Evolutionary conservation across 2,888 invertebrate genomes (phyloP), one percentile per base, ranked within the genome.

Genomic region (Empis livida): DNA sequence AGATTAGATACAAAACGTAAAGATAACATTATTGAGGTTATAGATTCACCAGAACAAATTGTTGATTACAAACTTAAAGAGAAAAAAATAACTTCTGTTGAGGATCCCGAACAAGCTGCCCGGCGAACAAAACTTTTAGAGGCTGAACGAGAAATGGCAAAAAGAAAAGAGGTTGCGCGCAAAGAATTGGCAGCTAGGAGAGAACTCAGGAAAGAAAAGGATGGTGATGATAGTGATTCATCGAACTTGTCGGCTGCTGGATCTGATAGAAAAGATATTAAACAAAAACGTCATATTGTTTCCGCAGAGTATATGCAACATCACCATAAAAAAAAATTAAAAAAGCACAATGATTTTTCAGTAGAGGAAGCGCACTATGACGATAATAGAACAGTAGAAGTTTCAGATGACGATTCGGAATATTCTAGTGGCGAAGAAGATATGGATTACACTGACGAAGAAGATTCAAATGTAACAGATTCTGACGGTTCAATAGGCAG

Each of bases 71-170:
- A 27, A 27, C 16, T 10, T 41, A 47, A 14, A 41, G 17, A 23
- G 44, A 45, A 55, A 11, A 59, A 59, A 10, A 56, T 56, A 4
- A 57, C 56, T 30, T 50, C 55, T 13, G 53, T 67, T 61, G 55
- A 70, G 62, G 63, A 67, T 71, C 59, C 74, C 61, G 68, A 77
- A 67, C 59, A 72, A 62, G 55, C 75, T 70, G 67, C 76, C 63
- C 70, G 86, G 56, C 76, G 79, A 57, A 79, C 81, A 53, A 79
- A 79, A 59, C 67, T 85, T 42, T 62, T 85, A 51, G 82, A 80
- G 64, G 84, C 84, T 72, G 84, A 83, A 59, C 71, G 85, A 30
- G 69, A 88, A 70, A 85, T 82, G 77, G 82, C 82, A 3, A 76
- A 84, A 55, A 76, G 85, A 46, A 87, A 86, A 64, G 81, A 86